phyloP scores from a whole-genome alignment of 2,888 invertebrate genomes.

The Chrysopilus asiliformis region DNA sequence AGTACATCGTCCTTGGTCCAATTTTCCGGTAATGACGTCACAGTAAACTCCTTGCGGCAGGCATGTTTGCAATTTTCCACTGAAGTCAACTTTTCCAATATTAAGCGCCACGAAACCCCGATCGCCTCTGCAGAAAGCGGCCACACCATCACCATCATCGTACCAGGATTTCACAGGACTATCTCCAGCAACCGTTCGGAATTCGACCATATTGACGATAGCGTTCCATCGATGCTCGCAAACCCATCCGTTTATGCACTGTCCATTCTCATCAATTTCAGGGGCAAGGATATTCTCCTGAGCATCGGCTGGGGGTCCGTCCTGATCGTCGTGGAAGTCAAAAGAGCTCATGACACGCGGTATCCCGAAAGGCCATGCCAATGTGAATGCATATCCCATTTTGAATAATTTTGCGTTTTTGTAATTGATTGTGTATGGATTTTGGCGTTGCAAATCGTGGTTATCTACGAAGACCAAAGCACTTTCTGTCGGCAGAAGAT shows the following conservation, averaged over 20 bases:
- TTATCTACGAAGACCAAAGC: slow-evolving; percentile 68
- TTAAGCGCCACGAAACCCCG: slow-evolving; percentile 26
- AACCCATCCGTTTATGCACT: slow-evolving; percentile 48
- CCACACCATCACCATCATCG: slow-evolving; percentile 60
- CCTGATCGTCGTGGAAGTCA: slow-evolving; percentile 39
- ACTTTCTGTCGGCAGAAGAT: slow-evolving; percentile 41
- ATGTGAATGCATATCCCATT: slow-evolving; percentile 62
- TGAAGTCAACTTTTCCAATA: slow-evolving; percentile 30
- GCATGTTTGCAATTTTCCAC: slow-evolving; percentile 36
- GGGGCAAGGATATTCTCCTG: slow-evolving; percentile 39
- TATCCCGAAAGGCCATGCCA: slow-evolving; percentile 59
- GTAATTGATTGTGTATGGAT: slow-evolving; percentile 45
- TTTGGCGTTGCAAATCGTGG: slow-evolving; percentile 71
- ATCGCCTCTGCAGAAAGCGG: slow-evolving; percentile 61
- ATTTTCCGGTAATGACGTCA: slow-evolving; percentile 47
- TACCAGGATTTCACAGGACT: slow-evolving; percentile 51
- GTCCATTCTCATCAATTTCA: slow-evolving; percentile 43
- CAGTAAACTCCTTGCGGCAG: slow-evolving; percentile 52
- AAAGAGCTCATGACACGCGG: slow-evolving; percentile 72
- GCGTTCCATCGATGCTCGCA: slow-evolving; percentile 68
- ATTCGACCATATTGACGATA: slow-evolving; percentile 57
- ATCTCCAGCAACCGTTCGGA: slow-evolving; percentile 47
- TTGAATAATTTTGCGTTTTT: slow-evolving; percentile 49
- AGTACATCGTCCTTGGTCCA: slow-evolving; percentile 35
- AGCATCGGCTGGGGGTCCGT: slow-evolving; percentile 43